These are phyloP conservation scores for Tinamus major DNA, from an alignment of 2,797 vertebrate species.

Conservation along the genomic window DNA sequence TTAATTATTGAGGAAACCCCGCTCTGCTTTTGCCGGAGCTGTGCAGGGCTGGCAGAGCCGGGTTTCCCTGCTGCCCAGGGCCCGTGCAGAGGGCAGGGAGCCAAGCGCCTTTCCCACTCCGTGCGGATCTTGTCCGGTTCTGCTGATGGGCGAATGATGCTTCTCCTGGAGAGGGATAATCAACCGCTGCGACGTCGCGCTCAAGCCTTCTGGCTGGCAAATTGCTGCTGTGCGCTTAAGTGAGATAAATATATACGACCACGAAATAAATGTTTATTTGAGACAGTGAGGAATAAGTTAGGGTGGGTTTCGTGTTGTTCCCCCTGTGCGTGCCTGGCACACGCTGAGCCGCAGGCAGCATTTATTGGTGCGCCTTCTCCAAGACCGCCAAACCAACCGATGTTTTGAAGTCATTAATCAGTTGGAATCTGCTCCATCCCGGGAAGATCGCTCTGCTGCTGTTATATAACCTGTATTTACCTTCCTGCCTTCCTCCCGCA, in stretches of 20 bases:
- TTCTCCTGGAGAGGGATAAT: conserved; percentile 34
- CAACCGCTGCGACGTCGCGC: conserved; percentile 8
- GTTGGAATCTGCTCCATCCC: background rate
- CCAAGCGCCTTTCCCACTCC: background rate
- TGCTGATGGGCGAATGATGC: background rate
- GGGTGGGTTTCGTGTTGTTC: background rate
- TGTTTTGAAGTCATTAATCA: conserved; percentile 28
- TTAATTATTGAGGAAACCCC: background rate
- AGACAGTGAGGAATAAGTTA: background rate
- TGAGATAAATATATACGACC: conserved; percentile 58
- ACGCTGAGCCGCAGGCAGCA: conserved; percentile 15
- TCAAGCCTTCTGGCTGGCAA: conserved; percentile 23
- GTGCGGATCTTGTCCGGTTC: background rate
- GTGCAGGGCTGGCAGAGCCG: background rate
- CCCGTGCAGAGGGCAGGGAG: background rate
- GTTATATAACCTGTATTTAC: background rate
- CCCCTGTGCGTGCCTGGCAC: conserved; percentile 9
- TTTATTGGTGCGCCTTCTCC: conserved; percentile 30
- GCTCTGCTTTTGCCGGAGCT: background rate
- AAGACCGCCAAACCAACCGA: background rate
- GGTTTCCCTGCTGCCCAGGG: background rate
- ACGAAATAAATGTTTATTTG: conserved; percentile 37
- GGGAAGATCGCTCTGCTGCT: rapidly evolving
- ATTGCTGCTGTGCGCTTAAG: conserved; percentile 25
- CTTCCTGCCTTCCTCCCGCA: background rate